Percentiles rank a stretch among this genome's conserved stretches.
Conservation (phyloP, 2,797 vertebrate genomes). For the Tapera naevia region DNA sequence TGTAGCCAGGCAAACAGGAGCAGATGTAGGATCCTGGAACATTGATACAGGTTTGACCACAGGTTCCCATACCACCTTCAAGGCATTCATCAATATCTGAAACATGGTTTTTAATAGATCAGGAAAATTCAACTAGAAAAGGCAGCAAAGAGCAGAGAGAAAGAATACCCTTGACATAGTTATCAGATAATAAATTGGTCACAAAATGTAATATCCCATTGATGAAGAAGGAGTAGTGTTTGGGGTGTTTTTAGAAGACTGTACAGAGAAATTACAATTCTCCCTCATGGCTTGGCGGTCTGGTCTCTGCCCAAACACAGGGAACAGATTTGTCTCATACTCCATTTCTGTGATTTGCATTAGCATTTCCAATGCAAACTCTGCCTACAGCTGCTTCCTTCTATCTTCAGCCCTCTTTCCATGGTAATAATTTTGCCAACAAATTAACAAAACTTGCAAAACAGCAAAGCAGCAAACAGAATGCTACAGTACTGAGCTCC, state of each 20-base stretch:
- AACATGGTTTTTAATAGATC: background rate
- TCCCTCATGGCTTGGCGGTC: background rate
- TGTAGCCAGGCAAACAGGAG: conserved; percentile 59
- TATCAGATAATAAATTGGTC: background rate
- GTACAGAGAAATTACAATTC: background rate
- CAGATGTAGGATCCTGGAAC: conserved; percentile 65
- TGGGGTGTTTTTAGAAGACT: background rate
- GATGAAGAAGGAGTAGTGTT: background rate
- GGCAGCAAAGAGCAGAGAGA: background rate
- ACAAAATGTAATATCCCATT: background rate
- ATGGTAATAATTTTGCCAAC: background rate
- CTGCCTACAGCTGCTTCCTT: background rate
- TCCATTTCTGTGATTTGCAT: background rate
- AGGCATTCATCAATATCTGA: conserved; percentile 70
- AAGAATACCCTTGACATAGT: background rate
- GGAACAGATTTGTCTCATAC: background rate
- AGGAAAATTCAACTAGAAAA: background rate
- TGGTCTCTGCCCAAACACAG: background rate
- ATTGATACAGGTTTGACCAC: conserved; percentile 66
- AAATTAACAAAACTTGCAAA: background rate
- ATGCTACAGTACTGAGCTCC: background rate
- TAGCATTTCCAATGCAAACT: background rate
- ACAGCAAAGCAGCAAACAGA: background rate
- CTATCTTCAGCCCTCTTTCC: background rate
- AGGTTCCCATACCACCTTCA: conserved; percentile 58